These are phyloP conservation scores for Abrostola triplasia DNA, from an alignment of 2,888 invertebrate species.

Conservation along the genomic window DNA sequence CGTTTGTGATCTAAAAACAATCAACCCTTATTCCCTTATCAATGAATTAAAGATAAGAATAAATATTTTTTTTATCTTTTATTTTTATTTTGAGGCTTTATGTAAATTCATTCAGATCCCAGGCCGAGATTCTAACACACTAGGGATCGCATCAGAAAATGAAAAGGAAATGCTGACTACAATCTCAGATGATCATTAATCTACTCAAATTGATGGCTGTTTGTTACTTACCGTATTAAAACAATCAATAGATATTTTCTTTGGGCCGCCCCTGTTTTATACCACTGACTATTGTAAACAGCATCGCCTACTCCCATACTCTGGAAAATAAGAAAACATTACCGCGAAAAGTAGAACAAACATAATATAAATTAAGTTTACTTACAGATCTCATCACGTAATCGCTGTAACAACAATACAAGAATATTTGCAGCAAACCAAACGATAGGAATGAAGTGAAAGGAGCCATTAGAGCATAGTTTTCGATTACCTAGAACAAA, in stretches of 20 bases:
- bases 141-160: too few species aligned
- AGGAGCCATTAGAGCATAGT: conserved; percentile 60
- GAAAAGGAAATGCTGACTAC: background rate
- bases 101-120: too few species aligned
- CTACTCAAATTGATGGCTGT: conserved; percentile 2
- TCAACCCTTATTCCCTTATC: conserved; percentile 1
- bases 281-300: conserved; percentile 70
- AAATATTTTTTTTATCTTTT: too few species aligned
- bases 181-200: background rate
- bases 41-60: too few species aligned
- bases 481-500: conserved; percentile 66
- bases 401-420: conserved; percentile 73
- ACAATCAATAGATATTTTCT: conserved; percentile 69
- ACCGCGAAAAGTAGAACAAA: conserved; percentile 16
- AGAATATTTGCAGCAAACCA: conserved; percentile 69
- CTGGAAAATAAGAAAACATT: conserved; percentile 55
- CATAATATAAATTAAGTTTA: conserved; percentile 14
- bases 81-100: too few species aligned
- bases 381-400: conserved; percentile 69
- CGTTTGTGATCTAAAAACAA: conserved; percentile 66
- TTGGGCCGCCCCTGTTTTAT: conserved; percentile 55
- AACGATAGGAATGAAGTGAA: conserved; percentile 65
- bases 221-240: conserved; percentile 62
- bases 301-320: conserved; percentile 66
- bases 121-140: too few species aligned